phyloP scores from a whole-genome alignment of 2,113 vertebrate genomes.

The Hippocampus comes region DNA sequence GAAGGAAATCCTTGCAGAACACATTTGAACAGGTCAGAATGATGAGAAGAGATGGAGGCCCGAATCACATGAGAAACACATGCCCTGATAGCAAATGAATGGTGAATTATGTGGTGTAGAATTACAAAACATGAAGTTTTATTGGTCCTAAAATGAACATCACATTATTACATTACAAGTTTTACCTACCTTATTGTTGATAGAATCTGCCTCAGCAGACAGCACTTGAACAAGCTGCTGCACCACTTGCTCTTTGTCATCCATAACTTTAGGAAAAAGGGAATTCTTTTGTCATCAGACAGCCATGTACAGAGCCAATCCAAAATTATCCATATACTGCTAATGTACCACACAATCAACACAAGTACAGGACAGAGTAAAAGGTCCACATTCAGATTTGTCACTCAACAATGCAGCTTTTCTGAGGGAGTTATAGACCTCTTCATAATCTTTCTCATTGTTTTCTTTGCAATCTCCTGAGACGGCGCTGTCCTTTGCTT shows the following conservation, averaged over 20 bases:
- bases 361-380: too few species aligned
- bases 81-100: not conserved
- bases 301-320: not conserved
- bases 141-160: not conserved
- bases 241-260: slow-evolving; percentile 58
- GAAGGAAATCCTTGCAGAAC: not conserved
- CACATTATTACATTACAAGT: not conserved
- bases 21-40: not conserved
- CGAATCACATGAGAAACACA: not conserved
- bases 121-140: not conserved
- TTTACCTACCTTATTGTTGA: slow-evolving; percentile 65
- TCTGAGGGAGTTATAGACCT: too few species aligned
- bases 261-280: slow-evolving; percentile 10
- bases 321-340: not conserved
- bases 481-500: too few species aligned
- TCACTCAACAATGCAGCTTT: too few species aligned
- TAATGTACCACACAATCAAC: too few species aligned
- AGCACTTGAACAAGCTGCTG: slow-evolving; percentile 61
- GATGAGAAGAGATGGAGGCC: not conserved
- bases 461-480: too few species aligned
- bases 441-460: too few species aligned
- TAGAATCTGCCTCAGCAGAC: slow-evolving; percentile 63
- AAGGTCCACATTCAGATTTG: too few species aligned
- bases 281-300: not conserved
- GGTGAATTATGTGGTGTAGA: not conserved